Conservation (phyloP, 2,888 invertebrate genomes). For the Hydrotaea cyrtoneurina region DNA sequence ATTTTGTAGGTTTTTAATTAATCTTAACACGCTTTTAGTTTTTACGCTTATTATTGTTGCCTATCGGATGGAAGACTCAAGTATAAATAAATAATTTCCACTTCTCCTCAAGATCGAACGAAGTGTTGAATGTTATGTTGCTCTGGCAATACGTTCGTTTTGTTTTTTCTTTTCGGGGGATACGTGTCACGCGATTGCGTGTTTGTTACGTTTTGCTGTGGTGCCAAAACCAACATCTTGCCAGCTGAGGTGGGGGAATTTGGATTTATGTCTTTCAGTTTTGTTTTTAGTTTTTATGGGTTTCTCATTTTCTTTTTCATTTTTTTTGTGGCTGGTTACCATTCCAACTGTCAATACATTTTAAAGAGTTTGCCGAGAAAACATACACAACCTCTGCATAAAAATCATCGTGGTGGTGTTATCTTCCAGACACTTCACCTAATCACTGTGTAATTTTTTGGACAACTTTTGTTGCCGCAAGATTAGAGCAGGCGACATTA, state of each 20-base stretch:
- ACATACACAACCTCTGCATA: not conserved
- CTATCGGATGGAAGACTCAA: not conserved
- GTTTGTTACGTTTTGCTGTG: constrained; percentile 12
- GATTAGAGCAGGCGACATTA: constrained; percentile 25
- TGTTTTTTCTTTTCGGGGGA: not conserved
- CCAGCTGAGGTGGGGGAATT: constrained; percentile 14
- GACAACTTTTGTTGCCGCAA: constrained; percentile 39
- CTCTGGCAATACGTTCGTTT: not conserved
- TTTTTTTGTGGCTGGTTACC: not conserved
- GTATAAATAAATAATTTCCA: constrained; percentile 26
- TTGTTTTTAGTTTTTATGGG: not conserved
- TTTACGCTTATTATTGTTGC: constrained; percentile 38
- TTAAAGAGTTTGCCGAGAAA: not conserved
- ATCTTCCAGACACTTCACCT: constrained; percentile 55
- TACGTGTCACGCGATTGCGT: constrained; percentile 61
- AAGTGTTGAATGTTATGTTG: not conserved
- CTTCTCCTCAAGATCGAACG: not conserved
- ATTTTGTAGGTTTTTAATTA: constrained; percentile 52
- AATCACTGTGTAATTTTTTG: constrained; percentile 45
- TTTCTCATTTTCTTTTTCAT: not conserved
- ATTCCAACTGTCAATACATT: constrained; percentile 19
- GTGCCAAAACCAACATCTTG: constrained; percentile 49
- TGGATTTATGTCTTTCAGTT: not conserved
- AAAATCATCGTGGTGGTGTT: not conserved
- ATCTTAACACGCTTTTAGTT: constrained; percentile 57